Evolutionary conservation across 2,797 vertebrate species (phyloP).

Genomic region (Acanthurus lineatus): DNA sequence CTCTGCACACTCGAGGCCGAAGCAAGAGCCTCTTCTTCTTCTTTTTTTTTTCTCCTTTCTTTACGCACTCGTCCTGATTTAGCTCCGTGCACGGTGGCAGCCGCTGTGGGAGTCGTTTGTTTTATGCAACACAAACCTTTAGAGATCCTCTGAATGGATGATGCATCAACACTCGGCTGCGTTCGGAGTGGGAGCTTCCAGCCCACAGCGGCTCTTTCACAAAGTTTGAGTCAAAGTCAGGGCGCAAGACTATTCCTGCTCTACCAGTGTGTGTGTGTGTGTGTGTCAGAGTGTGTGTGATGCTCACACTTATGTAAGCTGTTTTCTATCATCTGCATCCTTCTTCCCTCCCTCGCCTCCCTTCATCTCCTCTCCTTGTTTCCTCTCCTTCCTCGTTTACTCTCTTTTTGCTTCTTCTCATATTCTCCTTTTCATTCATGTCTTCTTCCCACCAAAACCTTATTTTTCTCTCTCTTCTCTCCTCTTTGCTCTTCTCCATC

Average conservation of each 20-base stretch:
- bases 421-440: slow-evolving; percentile 13
- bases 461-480: background rate
- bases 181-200: slow-evolving; percentile 50
- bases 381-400: background rate
- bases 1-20: slow-evolving; percentile 23
- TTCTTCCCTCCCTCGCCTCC: background rate
- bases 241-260: slow-evolving; percentile 57
- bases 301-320: slow-evolving; percentile 62
- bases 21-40: slow-evolving; percentile 10
- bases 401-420: background rate
- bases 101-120: background rate
- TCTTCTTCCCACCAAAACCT: background rate
- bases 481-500: background rate
- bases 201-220: slow-evolving; percentile 47
- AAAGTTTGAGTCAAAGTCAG: slow-evolving; percentile 55
- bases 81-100: background rate
- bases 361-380: background rate
- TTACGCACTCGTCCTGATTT: slow-evolving; percentile 5
- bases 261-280: slow-evolving; percentile 10
- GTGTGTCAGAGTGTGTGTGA: slow-evolving; percentile 37
- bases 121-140: slow-evolving; percentile 40
- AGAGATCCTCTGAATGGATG: slow-evolving; percentile 46
- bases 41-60: too few species aligned
- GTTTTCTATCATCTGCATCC: slow-evolving; percentile 49
- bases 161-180: slow-evolving; percentile 15